Base-by-base conservation (phyloP, 2,113 vertebrate species). In the Chloropsis hardwickii region DNA sequence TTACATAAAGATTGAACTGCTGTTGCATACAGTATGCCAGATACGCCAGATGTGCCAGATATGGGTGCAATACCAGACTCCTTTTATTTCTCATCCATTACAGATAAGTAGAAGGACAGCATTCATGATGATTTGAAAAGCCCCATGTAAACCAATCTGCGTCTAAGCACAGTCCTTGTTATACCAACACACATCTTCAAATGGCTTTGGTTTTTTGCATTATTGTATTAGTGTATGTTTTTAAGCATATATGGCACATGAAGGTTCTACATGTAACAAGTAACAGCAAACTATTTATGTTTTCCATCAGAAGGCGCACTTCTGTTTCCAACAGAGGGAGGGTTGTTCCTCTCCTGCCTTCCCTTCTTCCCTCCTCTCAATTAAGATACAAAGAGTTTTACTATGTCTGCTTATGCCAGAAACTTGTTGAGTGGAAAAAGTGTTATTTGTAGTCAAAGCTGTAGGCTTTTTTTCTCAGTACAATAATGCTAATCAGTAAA, bases 161-260 rank as follows among this genome's bases (percentile, higher is more conserved):
- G 50, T 27, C 7, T 15, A 28, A 45, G 4, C 27, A 15, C 47
- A 69, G 81, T 15, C 53, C 61, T 14, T 72, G 12, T 9, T 53
- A 5, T 20, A 45, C 5, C n/a, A 69, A 31, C 10, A 48, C 11
- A 31, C 35, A 44, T 35, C 21, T 58, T 74, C 20, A 67, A 54
- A 39, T 7, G 1, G 2, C 14, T 9, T 9, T 0, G 5, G 2
- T 2, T 2, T 53, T 65, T 69, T 65, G 12, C 8, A 37, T 5
- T 28, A 25, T 13, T 23, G 11, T 42, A 47, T 24, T 25, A 21
- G 2, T 5, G 1, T 22, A 7, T 14, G 25, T 28, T 77, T 86
- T 77, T 24, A 60, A 48, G 33, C 24, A 40, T 1, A 5, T 5
- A 24, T 21, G 48, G 12, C 0, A 10, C 24, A 12, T 8, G 5